Evolutionary conservation across 2,888 invertebrate species (phyloP).

Genomic region (Pogonocherus hispidulus): DNA sequence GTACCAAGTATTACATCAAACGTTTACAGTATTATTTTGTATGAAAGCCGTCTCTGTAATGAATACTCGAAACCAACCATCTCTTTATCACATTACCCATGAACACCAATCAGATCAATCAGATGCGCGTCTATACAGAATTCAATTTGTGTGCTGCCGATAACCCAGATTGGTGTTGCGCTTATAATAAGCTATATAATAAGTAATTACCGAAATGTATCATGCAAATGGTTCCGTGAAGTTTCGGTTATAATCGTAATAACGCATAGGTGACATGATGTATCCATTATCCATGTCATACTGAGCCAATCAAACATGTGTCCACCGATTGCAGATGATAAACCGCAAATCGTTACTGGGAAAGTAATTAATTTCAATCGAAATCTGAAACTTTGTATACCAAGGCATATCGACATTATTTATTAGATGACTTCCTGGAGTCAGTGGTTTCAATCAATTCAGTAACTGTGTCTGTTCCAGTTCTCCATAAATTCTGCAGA

Average conservation of each 20-base stretch:
- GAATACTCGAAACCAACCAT: background rate
- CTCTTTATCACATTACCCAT: background rate
- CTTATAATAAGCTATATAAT: background rate
- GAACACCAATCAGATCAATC: background rate
- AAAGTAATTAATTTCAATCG: too few species aligned
- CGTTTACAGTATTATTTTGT: background rate
- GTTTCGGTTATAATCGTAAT: background rate
- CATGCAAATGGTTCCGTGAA: background rate
- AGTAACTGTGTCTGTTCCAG: too few species aligned
- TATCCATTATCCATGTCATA: background rate
- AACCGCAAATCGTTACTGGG: too few species aligned
- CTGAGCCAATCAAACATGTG: background rate
- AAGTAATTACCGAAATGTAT: slow-evolving; percentile 1
- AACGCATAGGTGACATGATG: too few species aligned
- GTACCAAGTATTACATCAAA: background rate
- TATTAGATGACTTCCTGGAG: too few species aligned
- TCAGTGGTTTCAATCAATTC: too few species aligned
- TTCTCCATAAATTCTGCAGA: too few species aligned
- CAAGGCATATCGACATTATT: too few species aligned
- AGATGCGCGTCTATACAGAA: background rate
- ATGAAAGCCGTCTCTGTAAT: background rate
- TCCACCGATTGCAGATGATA: too few species aligned
- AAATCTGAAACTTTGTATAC: too few species aligned
- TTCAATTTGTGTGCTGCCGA: background rate
- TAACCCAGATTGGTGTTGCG: background rate